Base-by-base conservation (phyloP, 1,140 invertebrate species). In the Achroia grisella region DNA sequence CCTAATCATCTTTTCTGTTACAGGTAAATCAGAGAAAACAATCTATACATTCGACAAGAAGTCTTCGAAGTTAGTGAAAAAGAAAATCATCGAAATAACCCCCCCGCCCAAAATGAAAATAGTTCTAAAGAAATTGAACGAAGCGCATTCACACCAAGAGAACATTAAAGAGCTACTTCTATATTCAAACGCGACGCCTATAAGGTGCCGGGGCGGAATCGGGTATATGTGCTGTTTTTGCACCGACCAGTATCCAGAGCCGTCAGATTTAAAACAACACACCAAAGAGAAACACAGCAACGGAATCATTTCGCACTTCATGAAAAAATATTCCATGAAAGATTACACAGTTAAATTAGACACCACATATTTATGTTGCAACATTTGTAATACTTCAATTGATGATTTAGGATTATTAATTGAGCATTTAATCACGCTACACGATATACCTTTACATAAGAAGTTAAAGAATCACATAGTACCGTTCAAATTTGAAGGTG, bases 341-440 rank as follows among this genome's bases (percentile, higher is more conserved):
- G 54, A 39, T 2, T 69, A 53, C 32, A 35, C 70, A 0, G 68
- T 75, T 0, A 80, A 77, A 61, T 36, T 80, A 8, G 76, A 80
- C 39, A 67, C 76, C n/a, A 80, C 71, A 1, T 35, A 48, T 8
- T 49, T 80, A 0, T 41, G 41, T 31, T 80, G 76, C 37, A 59
- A 43, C 1, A 28, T 76, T 6, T 80, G 76, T 34, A 34, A 41
- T 2, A 23, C n/a, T 6, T 11, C 37, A 10, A 14, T 61, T 0
- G 11, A 51, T 6, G 47, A 44, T 34, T 10, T 80, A 4, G 53
- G 64, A 5, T 41, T 53, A 0, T 35, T 80, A 2, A 45, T 63
- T 0, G 17, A 54, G 0, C 76, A 80, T 53, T 34, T 80, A 3
- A 44, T 39, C 10, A 5, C n/a, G 0, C 31, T 27, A 6, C 77